Conservation (phyloP, 1,140 invertebrate genomes). For the Brachionus plicatilis region DNA sequence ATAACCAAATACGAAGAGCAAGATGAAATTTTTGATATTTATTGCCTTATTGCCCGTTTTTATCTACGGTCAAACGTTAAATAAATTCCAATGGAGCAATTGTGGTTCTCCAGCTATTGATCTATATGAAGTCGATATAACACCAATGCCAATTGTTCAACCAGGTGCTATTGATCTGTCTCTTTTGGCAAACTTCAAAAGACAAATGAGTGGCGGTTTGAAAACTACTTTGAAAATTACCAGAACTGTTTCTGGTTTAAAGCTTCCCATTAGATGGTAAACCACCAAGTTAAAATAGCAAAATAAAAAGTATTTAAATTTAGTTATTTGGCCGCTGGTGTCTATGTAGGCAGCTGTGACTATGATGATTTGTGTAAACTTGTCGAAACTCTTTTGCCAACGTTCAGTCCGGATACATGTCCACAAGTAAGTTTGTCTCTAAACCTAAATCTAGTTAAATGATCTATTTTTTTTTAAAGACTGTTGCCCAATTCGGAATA, state of each 20-base stretch:
- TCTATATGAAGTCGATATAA: neutral
- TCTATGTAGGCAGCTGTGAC: conserved; percentile 27
- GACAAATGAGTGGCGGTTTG: neutral
- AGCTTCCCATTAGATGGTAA: conserved; percentile 30
- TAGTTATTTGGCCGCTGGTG: conserved; percentile 27
- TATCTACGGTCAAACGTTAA: conserved; percentile 12
- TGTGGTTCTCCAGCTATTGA: neutral
- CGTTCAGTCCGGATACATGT: neutral
- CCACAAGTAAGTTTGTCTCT: neutral
- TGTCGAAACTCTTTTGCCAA: conserved; percentile 9
- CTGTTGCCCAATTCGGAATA: conserved; percentile 10
- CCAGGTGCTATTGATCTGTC: neutral
- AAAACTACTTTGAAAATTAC: neutral
- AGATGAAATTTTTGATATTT: neutral
- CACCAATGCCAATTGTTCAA: conserved; percentile 39
- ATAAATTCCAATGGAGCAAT: conserved; percentile 23
- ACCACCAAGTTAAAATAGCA: neutral
- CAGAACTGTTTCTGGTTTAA: conserved; percentile 16
- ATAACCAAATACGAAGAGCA: neutral
- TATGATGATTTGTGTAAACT: conserved; percentile 35
- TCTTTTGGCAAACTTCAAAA: neutral
- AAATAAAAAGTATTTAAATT: neutral
- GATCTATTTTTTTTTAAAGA: neutral
- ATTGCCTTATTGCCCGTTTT: conserved; percentile 6
- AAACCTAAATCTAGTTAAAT: neutral